Evolutionary conservation across 2,797 vertebrate genomes (phyloP), one percentile per base, ranked within the genome.

Genomic region (Pyrrhura leucotis): DNA sequence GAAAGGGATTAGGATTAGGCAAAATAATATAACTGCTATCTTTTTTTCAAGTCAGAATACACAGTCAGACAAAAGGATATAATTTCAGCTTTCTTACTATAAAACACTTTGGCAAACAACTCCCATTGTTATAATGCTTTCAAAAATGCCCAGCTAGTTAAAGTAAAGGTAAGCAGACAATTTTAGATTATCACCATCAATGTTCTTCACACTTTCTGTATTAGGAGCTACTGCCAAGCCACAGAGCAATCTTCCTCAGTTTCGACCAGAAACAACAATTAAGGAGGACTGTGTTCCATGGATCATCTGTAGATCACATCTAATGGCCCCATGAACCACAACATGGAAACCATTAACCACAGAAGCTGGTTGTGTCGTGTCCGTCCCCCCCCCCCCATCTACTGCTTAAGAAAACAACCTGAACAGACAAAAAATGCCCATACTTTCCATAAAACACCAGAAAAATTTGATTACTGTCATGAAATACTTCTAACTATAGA

Each of bases 381-480:
- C 14, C 9, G 35, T 9, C 35, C 35, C 35, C 4, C 8, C 1
- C 2, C 7, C 1, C 2, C 7, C 18, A 16, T 15, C 28, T 33
- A 47, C 7, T 54, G 13, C 48, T 80, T 66, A 42, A 53, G 39
- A 76, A 67, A 92, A 88, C 11, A 72, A 50, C 7, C 5, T n/a
- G 78, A 21, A 23, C 3, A 73, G 42, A 51, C 12, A 72, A 53
- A 26, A 77, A 39, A 26, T 29, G 10, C 50, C 45, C 11, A n/a
- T 31, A 48, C 66, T 69, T 85, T 74, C 37, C 21, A 54, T 39
- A 59, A 75, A 80, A 54, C 18, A 71, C 14, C 25, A 65, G 25
- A 75, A 63, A 23, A 79, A 76, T 3, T 75, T 26, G 29, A 74
- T 78, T 73, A 73, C 16, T 53, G 20, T 28, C 47, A 25, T 23